These are phyloP conservation scores for Diadophis punctatus DNA, from an alignment of 2,113 vertebrate genomes.

Conservation along the genomic window DNA sequence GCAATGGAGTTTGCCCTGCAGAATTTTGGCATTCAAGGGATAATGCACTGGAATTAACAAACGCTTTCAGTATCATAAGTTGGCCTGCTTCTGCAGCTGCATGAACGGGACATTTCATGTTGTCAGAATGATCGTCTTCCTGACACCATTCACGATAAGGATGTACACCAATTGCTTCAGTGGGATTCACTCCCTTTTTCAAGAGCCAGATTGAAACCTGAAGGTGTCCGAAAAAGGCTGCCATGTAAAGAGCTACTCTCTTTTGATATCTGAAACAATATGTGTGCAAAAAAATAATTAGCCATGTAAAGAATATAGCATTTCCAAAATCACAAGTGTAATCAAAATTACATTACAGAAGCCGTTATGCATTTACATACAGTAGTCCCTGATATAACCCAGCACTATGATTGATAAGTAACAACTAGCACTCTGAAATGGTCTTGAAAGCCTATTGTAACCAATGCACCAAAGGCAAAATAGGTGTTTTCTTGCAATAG, in stretches of 20 bases:
- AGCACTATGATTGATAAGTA: neutral
- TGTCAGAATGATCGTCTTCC: conserved; percentile 64
- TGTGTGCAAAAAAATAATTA: neutral
- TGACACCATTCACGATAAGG: conserved; percentile 73
- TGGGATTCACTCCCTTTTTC: conserved; percentile 55
- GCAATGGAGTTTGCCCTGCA: conserved; percentile 58
- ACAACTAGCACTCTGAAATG: neutral
- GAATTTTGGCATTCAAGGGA: conserved; percentile 65
- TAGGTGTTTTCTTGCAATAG: neutral
- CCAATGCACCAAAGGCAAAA: neutral
- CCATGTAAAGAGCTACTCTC: conserved; percentile 71
- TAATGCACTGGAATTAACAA: conserved; percentile 64
- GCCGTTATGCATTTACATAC: neutral
- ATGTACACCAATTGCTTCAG: conserved; percentile 66
- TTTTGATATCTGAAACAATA: conserved; percentile 68
- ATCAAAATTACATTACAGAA: neutral
- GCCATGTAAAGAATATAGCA: neutral
- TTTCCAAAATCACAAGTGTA: neutral
- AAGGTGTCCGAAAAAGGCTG: conserved; percentile 68
- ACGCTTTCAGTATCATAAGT: conserved; percentile 72
- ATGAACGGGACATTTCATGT: conserved; percentile 68
- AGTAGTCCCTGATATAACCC: neutral
- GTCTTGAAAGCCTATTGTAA: neutral
- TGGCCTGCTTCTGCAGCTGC: conserved; percentile 67
- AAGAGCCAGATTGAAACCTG: conserved; percentile 75